A percentile compares a stretch with the other conserved stretches of the same genome.
phyloP scores from a whole-genome alignment of 2,888 invertebrate species.

The Phengaris alcon region DNA sequence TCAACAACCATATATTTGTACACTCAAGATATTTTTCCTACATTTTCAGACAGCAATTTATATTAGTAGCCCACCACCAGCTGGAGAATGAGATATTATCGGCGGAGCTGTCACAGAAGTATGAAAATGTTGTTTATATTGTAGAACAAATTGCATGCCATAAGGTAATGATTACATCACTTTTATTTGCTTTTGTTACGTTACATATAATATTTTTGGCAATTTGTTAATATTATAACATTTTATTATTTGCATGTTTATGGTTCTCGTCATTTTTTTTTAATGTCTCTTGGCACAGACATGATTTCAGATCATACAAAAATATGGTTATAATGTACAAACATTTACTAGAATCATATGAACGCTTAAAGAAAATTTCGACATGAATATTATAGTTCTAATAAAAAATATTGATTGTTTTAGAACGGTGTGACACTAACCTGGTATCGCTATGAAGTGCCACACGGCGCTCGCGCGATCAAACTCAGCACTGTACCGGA shows the following conservation, averaged over 20 bases:
- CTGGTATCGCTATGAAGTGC: conserved; percentile 86
- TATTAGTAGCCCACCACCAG: conserved; percentile 88
- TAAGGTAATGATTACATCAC: conserved; percentile 50
- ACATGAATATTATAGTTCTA: no score
- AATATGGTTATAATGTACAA: no score
- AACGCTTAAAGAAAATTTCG: no score
- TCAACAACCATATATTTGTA: no score
- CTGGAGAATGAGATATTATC: conserved; percentile 93
- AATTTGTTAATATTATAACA: not conserved
- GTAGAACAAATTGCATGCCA: conserved; percentile 88
- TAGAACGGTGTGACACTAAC: conserved; percentile 74
- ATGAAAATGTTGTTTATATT: conserved; percentile 85
- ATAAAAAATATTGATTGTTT: conserved; percentile 34
- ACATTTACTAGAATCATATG: no score
- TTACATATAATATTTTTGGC: not conserved
- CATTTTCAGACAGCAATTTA: conserved; percentile 82
- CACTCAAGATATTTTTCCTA: no score
- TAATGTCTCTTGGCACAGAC: no score
- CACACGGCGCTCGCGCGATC: conserved; percentile 78
- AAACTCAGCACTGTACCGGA: conserved; percentile 71
- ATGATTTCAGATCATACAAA: no score
- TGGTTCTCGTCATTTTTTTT: no score
- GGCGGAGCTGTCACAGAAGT: conserved; percentile 86
- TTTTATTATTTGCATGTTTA: no score
- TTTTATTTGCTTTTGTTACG: not conserved